These are phyloP conservation scores for Pachyuromys duprasi DNA, from an alignment of 2,797 vertebrate species.

Conservation along the genomic window DNA sequence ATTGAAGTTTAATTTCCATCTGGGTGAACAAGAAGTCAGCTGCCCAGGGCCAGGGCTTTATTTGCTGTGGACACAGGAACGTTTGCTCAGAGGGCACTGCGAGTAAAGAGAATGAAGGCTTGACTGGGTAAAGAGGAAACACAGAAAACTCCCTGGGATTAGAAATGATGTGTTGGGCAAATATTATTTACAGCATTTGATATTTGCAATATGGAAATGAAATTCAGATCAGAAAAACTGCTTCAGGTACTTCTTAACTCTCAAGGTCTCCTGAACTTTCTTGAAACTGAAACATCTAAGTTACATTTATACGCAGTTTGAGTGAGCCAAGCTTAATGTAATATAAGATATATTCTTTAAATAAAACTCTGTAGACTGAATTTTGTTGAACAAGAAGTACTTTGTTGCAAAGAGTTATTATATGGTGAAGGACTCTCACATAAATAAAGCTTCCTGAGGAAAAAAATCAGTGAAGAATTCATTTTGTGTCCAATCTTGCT, in stretches of 20 bases:
- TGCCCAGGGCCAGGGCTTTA: slow-evolving; percentile 55
- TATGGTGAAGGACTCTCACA: not conserved
- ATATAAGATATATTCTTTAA: slow-evolving; percentile 23
- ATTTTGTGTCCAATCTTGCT: slow-evolving; percentile 63
- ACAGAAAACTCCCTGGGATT: slow-evolving; percentile 69
- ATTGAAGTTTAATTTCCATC: slow-evolving; percentile 71
- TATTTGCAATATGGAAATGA: slow-evolving; percentile 80
- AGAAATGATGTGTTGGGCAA: slow-evolving; percentile 61
- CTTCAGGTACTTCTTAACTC: slow-evolving; percentile 43
- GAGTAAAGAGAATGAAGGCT: slow-evolving; percentile 68
- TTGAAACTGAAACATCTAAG: slow-evolving; percentile 70
- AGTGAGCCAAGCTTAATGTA: slow-evolving; percentile 43
- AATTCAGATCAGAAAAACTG: slow-evolving; percentile 46
- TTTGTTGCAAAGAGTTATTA: not conserved
- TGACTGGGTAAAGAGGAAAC: slow-evolving; percentile 52
- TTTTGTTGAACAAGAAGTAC: not conserved
- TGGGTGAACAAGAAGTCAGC: slow-evolving; percentile 79
- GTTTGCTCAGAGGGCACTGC: slow-evolving; percentile 76
- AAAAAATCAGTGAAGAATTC: slow-evolving; percentile 29
- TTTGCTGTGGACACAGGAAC: slow-evolving; percentile 86
- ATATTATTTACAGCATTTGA: slow-evolving; percentile 73
- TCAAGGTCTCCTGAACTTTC: slow-evolving; percentile 46
- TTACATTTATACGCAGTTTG: slow-evolving; percentile 54
- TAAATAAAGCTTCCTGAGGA: not conserved
- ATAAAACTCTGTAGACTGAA: not conserved